phyloP scores from a whole-genome alignment of 1,140 invertebrate genomes.

The Oreohelix idahoensis region DNA sequence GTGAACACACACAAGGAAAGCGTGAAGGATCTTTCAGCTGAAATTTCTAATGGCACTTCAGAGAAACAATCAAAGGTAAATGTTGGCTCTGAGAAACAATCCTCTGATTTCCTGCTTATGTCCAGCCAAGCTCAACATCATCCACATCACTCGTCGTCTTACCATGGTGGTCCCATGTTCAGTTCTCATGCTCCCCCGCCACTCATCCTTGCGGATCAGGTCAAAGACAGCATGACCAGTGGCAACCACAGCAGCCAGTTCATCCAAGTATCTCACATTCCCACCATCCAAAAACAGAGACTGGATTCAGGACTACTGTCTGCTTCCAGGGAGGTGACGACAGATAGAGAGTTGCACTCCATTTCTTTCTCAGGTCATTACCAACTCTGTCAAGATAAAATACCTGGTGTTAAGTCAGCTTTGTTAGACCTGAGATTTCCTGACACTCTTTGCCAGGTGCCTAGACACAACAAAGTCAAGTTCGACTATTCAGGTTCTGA shows the following conservation, averaged over 20 bases:
- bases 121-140: not conserved
- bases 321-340: not conserved
- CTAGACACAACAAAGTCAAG: too few species aligned
- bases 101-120: not conserved
- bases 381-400: not conserved
- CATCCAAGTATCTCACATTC: conserved; percentile 29
- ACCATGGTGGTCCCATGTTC: too few species aligned
- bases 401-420: not conserved
- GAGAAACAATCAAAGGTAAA: not conserved
- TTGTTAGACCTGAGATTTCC: not conserved
- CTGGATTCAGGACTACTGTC: not conserved
- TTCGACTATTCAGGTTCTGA: not conserved
- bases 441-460: too few species aligned
- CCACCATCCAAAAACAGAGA: conserved; percentile 9
- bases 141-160: conserved; percentile 18
- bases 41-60: not conserved
- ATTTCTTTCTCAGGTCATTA: not conserved
- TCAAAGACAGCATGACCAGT: too few species aligned
- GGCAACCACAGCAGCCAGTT: conserved; percentile 26
- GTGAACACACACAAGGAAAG: not conserved
- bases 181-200: too few species aligned
- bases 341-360: not conserved
- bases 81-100: conserved; percentile 26
- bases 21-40: not conserved
- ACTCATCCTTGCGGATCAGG: too few species aligned